These are phyloP conservation scores for Meles meles DNA, from an alignment of 2,113 vertebrate species.

Conservation along the genomic window DNA sequence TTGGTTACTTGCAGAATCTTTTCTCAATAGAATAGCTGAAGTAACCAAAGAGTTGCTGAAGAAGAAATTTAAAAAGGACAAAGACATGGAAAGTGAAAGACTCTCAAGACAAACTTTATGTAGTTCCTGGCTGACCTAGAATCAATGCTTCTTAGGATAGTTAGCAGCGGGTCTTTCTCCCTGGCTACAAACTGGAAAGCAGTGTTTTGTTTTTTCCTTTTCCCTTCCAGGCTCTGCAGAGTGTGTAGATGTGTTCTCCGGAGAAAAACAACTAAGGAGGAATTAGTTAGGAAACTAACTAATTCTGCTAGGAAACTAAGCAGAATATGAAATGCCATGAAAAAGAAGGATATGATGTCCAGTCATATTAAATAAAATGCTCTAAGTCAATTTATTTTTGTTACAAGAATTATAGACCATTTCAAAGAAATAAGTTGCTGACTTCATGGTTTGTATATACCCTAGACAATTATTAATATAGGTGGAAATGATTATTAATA, in stretches of 20 bases:
- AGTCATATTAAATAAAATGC: background rate
- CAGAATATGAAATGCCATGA: background rate
- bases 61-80: background rate
- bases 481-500: background rate
- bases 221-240: background rate
- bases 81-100: background rate
- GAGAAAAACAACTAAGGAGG: background rate
- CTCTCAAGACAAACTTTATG: background rate
- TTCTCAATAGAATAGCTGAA: background rate
- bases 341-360: background rate
- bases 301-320: background rate
- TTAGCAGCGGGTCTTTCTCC: background rate
- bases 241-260: background rate
- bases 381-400: background rate
- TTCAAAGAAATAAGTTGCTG: background rate
- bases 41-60: background rate
- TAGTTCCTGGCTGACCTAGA: background rate
- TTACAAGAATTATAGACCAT: background rate
- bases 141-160: background rate
- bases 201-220: background rate
- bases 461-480: background rate
- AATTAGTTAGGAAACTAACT: too few relatives aligned
- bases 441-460: background rate
- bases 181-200: background rate
- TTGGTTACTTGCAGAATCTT: background rate